Evolutionary conservation across 1,140 invertebrate genomes (phyloP).

Genomic region (Saxidomus purpurata): DNA sequence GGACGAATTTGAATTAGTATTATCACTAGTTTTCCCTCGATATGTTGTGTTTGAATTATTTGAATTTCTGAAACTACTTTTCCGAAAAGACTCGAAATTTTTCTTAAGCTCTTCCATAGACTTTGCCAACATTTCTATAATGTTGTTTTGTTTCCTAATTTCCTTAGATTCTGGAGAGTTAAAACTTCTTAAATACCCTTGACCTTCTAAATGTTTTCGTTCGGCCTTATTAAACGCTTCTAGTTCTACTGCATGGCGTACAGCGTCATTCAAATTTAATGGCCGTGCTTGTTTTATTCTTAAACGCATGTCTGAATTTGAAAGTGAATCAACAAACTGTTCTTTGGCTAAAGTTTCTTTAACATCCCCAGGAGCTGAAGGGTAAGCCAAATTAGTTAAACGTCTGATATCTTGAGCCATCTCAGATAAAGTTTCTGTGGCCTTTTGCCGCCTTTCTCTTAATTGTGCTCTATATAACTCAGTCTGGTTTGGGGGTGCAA

Average conservation of each 20-base stretch:
- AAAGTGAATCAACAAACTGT: conserved; percentile 24
- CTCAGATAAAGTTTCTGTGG: neutral
- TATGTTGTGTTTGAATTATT: neutral
- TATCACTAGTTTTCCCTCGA: neutral
- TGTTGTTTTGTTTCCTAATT: neutral
- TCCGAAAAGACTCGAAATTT: neutral
- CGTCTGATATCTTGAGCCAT: conserved; percentile 37
- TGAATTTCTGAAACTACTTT: neutral
- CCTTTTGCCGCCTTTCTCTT: neutral
- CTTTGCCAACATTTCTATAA: neutral
- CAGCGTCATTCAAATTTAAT: too few relatives aligned
- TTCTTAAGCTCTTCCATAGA: neutral
- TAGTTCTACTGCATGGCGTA: too few relatives aligned
- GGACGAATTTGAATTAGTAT: neutral
- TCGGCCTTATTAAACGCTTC: conserved; percentile 22
- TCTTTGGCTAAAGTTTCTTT: too few relatives aligned
- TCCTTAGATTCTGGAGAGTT: neutral
- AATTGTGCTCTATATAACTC: conserved; percentile 36
- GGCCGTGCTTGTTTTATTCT: too few relatives aligned
- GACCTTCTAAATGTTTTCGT: neutral
- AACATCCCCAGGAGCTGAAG: conserved; percentile 16
- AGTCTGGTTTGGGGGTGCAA: too few relatives aligned
- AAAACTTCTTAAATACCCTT: neutral
- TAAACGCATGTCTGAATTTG: conserved; percentile 7
- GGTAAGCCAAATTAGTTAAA: conserved; percentile 26